A percentile compares a stretch with the other conserved stretches of the same genome.
These are phyloP conservation scores for Agrilus planipennis DNA, from an alignment of 1,140 invertebrate species.

Conservation along the genomic window DNA sequence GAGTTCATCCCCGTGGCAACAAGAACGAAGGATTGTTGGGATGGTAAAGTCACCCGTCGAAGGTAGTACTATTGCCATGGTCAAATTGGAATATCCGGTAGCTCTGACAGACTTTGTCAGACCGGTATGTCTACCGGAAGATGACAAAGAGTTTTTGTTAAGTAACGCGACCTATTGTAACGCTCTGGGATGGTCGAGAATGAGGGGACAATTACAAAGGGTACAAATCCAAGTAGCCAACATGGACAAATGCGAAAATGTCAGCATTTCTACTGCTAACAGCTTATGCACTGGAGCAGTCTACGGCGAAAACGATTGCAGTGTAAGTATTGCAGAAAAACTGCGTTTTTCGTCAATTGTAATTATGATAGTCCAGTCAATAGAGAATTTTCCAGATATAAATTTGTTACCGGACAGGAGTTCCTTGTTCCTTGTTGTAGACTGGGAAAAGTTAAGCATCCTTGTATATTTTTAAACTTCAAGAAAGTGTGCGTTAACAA, in stretches of 20 bases:
- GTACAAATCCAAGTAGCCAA: slow-evolving; percentile 58
- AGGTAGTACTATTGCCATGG: slow-evolving; percentile 68
- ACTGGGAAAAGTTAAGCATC: too few relatives aligned
- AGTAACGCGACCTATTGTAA: slow-evolving; percentile 49
- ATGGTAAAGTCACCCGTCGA: slow-evolving; percentile 84
- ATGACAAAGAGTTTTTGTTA: slow-evolving; percentile 16
- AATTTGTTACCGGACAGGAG: too few relatives aligned
- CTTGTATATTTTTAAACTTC: too few relatives aligned
- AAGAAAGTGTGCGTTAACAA: too few relatives aligned
- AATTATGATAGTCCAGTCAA: too few relatives aligned
- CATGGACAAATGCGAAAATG: slow-evolving; percentile 71
- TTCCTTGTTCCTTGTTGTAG: too few relatives aligned
- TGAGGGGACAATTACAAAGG: slow-evolving; percentile 64
- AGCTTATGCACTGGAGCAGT: slow-evolving; percentile 71
- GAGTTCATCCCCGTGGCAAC: slow-evolving; percentile 73
- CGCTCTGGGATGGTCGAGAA: slow-evolving; percentile 70
- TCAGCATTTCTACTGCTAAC: slow-evolving; percentile 69
- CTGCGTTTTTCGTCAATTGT: too few relatives aligned
- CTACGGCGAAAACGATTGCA: slow-evolving; percentile 65
- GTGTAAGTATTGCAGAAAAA: slow-evolving; percentile 57
- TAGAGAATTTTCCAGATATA: too few relatives aligned
- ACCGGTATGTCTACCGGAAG: slow-evolving; percentile 62
- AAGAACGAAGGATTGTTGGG: slow-evolving; percentile 70
- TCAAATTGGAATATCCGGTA: slow-evolving; percentile 66
- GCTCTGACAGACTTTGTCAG: slow-evolving; percentile 69